These are phyloP conservation scores for Merluccius polli DNA, from an alignment of 2,797 vertebrate species.

Conservation along the genomic window DNA sequence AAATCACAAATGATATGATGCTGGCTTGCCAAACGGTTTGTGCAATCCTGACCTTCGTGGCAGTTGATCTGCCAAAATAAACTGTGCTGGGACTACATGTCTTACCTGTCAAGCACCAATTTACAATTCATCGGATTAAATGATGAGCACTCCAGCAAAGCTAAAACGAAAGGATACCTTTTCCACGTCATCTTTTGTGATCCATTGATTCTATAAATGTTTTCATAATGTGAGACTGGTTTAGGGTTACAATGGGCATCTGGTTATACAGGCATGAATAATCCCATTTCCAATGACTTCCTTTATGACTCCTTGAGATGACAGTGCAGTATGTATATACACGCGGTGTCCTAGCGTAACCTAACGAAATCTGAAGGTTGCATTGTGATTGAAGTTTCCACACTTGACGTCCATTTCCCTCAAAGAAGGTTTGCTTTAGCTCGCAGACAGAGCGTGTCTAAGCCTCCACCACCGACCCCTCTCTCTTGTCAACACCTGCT, in stretches of 20 bases:
- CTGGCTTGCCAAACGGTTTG: not conserved
- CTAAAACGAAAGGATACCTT: too few relatives aligned
- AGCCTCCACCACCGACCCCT: slow-evolving; percentile 8
- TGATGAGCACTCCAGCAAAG: too few relatives aligned
- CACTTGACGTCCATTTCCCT: not conserved
- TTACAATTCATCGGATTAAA: too few relatives aligned
- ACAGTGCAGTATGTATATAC: not conserved
- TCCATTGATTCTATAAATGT: too few relatives aligned
- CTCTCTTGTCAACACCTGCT: slow-evolving; percentile 42
- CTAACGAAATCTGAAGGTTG: not conserved
- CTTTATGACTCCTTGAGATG: not conserved
- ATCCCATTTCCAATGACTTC: too few relatives aligned
- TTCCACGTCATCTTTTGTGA: too few relatives aligned
- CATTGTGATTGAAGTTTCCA: not conserved
- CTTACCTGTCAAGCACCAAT: too few relatives aligned
- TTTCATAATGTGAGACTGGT: too few relatives aligned
- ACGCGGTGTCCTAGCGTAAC: not conserved
- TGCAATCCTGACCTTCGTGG: not conserved
- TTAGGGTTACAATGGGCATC: too few relatives aligned
- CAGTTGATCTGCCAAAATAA: not conserved
- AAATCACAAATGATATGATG: not conserved
- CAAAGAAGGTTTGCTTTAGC: not conserved
- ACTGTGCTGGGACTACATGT: too few relatives aligned
- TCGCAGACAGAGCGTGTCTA: slow-evolving; percentile 19
- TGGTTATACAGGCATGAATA: too few relatives aligned